Base-by-base conservation (phyloP, 2,888 invertebrate species). In the Orchesellides sinensis region DNA sequence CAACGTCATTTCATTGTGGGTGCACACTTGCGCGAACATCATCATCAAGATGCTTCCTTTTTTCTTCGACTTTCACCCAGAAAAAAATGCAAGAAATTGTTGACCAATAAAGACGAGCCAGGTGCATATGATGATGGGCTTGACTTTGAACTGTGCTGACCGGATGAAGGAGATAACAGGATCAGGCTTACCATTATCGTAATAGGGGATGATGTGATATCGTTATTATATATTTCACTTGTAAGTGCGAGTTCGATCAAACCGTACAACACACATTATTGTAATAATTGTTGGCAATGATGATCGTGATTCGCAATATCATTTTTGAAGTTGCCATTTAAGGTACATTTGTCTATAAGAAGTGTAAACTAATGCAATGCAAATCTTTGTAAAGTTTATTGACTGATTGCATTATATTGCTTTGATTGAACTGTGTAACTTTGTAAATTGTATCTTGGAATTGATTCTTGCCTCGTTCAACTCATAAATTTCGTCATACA, bases 381-480 rank as follows among this genome's bases (percentile, higher is more conserved):
- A n/a, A n/a, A n/a, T n/a, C n/a, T n/a, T n/a, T n/a, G n/a, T 29
- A 75, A 66, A 69, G 77, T 61, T 68, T 68, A 69, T 77, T 77
- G 77, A 77, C 77, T 77, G 77, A 54, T 54, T 54, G 54, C 40
- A n/a, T 8, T 40, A 1, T n/a, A n/a, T n/a, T n/a, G n/a, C n/a
- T n/a, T n/a, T n/a, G n/a, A n/a, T n/a, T n/a, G n/a, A n/a, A n/a
- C n/a, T n/a, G n/a, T n/a, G n/a, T n/a, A n/a, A n/a, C n/a, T n/a
- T n/a, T n/a, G n/a, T n/a, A n/a, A n/a, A n/a, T n/a, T n/a, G n/a
- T n/a, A n/a, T n/a, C n/a, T 2, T 40, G 40, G 40, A 40, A 40
- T 40, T 40, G 40, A 40, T 40, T 40, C 40, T n/a, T n/a, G n/a
- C n/a, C n/a, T n/a, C n/a, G n/a, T n/a, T n/a, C n/a, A n/a, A n/a